These are phyloP conservation scores for Ictalurus punctatus DNA, from an alignment of 2,113 vertebrate genomes.

Conservation along the genomic window DNA sequence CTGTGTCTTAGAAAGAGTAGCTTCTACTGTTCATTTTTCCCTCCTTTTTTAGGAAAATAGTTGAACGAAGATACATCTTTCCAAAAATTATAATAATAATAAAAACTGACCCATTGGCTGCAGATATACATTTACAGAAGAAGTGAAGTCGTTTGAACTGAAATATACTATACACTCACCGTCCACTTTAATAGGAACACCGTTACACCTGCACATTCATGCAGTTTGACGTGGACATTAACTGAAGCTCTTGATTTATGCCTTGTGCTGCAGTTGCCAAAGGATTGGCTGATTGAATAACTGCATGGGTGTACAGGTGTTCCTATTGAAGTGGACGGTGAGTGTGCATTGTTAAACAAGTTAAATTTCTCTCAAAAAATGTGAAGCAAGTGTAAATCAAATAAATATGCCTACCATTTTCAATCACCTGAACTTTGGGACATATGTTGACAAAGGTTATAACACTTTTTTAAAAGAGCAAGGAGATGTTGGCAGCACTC, in stretches of 20 bases:
- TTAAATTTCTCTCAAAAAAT: background rate
- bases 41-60: background rate
- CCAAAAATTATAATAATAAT: background rate
- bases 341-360: background rate
- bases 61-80: background rate
- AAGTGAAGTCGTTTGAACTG: too few relatives aligned
- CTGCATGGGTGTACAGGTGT: background rate
- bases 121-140: too few relatives aligned
- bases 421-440: background rate
- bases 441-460: background rate
- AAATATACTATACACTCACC: too few relatives aligned
- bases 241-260: too few relatives aligned
- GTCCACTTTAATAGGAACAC: too few relatives aligned
- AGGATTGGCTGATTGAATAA: too few relatives aligned
- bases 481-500: background rate
- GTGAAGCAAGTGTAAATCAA: background rate
- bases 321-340: background rate
- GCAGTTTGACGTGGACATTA: too few relatives aligned
- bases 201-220: too few relatives aligned
- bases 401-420: background rate
- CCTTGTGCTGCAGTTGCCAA: too few relatives aligned
- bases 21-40: too few relatives aligned
- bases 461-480: background rate
- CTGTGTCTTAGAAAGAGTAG: background rate
- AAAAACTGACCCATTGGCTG: too few relatives aligned